Conservation (phyloP, 2,113 vertebrate species). For the Chrysemys picta region DNA sequence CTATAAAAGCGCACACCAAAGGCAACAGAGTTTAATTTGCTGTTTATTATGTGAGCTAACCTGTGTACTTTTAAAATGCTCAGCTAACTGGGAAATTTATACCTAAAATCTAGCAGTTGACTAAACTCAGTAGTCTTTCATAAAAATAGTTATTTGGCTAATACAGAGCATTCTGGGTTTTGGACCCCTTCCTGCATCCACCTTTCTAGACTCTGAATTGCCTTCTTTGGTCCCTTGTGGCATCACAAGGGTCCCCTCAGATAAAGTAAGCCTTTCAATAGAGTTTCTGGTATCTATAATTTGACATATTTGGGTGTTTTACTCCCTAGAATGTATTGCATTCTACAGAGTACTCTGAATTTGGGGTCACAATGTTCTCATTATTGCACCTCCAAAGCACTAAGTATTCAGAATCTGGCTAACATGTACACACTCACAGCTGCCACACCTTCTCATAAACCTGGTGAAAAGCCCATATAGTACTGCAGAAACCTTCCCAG, state of each 20-base stretch:
- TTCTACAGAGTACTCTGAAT: background rate
- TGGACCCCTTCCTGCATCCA: background rate
- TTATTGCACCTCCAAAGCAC: background rate
- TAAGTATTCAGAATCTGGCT: background rate
- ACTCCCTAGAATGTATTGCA: background rate
- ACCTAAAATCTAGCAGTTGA: background rate
- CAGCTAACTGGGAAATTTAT: background rate
- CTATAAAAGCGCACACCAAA: no score
- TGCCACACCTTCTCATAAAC: background rate
- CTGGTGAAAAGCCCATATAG: background rate
- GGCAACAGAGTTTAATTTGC: no score
- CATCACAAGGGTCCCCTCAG: background rate
- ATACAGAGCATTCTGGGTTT: background rate
- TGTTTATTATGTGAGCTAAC: no score
- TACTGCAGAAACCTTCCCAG: background rate
- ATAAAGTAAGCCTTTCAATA: background rate
- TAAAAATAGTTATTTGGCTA: background rate
- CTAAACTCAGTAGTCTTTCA: background rate
- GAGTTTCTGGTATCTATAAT: background rate
- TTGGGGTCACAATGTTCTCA: background rate
- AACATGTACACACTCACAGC: background rate
- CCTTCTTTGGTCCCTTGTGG: background rate
- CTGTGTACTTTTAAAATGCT: background rate
- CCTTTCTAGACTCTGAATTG: background rate
- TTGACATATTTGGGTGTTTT: background rate